phyloP scores from a whole-genome alignment of 2,797 vertebrate genomes.

The Melanotaenia nigrans region DNA sequence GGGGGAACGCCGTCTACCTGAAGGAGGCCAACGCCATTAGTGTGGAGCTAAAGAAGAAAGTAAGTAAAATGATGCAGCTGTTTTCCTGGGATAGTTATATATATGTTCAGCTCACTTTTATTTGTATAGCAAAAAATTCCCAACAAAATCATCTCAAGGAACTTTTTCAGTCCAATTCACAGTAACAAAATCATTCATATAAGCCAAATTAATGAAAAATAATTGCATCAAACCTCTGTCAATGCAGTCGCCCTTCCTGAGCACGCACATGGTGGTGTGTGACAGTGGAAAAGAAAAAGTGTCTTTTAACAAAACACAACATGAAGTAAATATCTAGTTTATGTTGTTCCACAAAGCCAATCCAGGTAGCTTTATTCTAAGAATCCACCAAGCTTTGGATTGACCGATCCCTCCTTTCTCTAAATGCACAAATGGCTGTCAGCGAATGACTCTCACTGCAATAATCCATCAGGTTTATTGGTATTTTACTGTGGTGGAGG shows the following conservation, averaged over 20 bases:
- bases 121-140: background rate
- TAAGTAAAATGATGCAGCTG: slow-evolving; percentile 58
- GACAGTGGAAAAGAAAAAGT: too few relatives aligned
- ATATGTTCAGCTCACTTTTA: too few relatives aligned
- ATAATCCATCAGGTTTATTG: background rate
- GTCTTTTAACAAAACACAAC: too few relatives aligned
- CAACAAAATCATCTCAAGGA: background rate
- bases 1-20: slow-evolving; percentile 97
- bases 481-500: background rate
- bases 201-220: too few relatives aligned
- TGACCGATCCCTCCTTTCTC: background rate
- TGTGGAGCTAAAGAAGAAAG: slow-evolving; percentile 98
- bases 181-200: background rate
- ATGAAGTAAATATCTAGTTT: too few relatives aligned
- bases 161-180: background rate
- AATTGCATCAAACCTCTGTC: too few relatives aligned
- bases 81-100: background rate
- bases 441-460: background rate
- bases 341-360: background rate
- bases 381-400: background rate
- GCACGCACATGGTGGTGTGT: too few relatives aligned
- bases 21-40: slow-evolving; percentile 99
- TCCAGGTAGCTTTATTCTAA: background rate
- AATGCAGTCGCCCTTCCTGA: too few relatives aligned
- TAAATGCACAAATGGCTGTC: background rate